These are phyloP conservation scores for Wasmannia auropunctata DNA, from an alignment of 1,140 invertebrate species.

Conservation along the genomic window DNA sequence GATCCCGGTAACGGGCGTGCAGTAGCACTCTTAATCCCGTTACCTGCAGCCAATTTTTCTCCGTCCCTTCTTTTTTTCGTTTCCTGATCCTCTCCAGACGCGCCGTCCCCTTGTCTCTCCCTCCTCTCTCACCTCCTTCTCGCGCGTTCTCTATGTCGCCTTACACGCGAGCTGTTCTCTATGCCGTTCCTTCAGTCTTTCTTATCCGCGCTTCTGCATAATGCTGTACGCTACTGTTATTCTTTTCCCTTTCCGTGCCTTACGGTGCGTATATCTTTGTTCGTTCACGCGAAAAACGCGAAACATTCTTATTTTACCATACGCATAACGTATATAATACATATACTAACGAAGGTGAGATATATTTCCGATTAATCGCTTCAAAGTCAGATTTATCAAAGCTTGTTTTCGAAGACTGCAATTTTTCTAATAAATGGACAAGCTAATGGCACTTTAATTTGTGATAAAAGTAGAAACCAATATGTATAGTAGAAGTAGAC, in stretches of 20 bases:
- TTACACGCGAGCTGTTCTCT: constrained; percentile 14
- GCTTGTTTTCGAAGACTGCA: background rate
- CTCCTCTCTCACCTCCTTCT: too few species aligned
- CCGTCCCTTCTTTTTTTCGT: constrained; percentile 31
- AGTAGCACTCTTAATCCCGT: constrained; percentile 82
- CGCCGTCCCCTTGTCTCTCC: background rate
- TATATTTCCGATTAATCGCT: background rate
- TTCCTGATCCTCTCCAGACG: constrained; percentile 32
- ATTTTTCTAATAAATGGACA: background rate
- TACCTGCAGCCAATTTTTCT: constrained; percentile 83
- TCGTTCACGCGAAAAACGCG: constrained; percentile 5
- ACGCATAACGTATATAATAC: background rate
- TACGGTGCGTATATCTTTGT: constrained; percentile 20
- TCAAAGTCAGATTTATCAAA: background rate
- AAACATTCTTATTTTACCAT: constrained; percentile 16
- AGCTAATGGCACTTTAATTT: background rate
- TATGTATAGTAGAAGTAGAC: background rate
- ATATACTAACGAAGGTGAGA: constrained; percentile 2
- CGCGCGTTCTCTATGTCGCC: background rate
- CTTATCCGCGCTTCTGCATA: constrained; percentile 41
- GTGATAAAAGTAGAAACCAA: background rate
- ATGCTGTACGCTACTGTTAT: constrained; percentile 23
- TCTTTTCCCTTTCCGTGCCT: background rate
- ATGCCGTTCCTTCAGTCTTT: constrained; percentile 4
- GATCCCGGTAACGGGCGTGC: constrained; percentile 78